Percentiles rank a stretch among this genome's conserved stretches.
Evolutionary conservation across 2,888 invertebrate species (phyloP).

Genomic region (Heliconius aoede): DNA sequence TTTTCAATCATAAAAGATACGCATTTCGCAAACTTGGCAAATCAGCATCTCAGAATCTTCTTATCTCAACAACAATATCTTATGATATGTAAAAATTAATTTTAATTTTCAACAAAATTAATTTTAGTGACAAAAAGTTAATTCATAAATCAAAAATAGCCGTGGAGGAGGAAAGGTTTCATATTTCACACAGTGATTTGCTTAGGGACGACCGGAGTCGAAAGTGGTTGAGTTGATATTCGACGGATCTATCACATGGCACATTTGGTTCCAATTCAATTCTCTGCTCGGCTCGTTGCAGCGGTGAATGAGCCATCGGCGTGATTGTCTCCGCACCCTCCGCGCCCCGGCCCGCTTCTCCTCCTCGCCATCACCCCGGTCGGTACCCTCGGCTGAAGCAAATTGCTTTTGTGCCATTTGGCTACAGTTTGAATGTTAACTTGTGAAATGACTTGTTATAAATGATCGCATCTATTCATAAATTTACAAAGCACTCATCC

Average conservation of each 20-base stretch:
- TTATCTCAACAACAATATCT: neutral
- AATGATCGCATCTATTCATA: constrained; percentile 12
- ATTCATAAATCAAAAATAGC: no score
- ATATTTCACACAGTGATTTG: constrained; percentile 31
- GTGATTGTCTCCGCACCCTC: constrained; percentile 67
- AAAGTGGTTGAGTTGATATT: constrained; percentile 52
- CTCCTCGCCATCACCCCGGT: constrained; percentile 49
- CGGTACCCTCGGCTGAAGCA: constrained; percentile 40
- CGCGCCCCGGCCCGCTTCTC: constrained; percentile 29
- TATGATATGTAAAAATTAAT: neutral
- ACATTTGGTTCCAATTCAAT: constrained; percentile 83
- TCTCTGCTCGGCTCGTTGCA: constrained; percentile 79
- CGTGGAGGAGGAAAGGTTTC: constrained; percentile 26
- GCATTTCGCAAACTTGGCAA: neutral
- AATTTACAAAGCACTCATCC: constrained; percentile 6
- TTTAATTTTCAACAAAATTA: neutral
- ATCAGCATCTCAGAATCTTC: neutral
- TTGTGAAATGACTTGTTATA: constrained; percentile 21
- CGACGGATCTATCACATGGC: constrained; percentile 74
- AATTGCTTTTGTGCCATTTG: constrained; percentile 36
- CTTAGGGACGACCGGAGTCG: constrained; percentile 31
- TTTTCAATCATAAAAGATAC: neutral
- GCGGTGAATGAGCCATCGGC: constrained; percentile 78
- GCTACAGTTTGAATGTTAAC: constrained; percentile 27
- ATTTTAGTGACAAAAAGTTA: neutral